Evolutionary conservation across 2,888 invertebrate species (phyloP), one percentile per base, ranked within the genome.

Genomic region (Acleris cristana): DNA sequence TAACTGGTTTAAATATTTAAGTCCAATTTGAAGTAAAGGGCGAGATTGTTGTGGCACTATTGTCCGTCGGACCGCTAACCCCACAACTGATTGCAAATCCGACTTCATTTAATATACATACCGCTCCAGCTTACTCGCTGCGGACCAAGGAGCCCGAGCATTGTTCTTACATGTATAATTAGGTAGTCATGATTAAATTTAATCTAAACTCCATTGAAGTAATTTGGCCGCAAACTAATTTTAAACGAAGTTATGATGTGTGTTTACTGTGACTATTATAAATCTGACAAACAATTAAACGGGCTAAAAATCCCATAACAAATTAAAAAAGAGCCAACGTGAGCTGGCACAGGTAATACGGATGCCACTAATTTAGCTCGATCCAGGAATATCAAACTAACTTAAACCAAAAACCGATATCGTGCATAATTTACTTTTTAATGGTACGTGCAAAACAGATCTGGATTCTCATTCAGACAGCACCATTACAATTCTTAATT

Each of bases 1-100:
- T 90, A 89, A 88, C 85, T 85, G 84, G 83, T 87, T 89, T 91
- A 90, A 92, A 92, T 92, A 92, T 92, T 92, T 82, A 92, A 89
- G 85, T 88, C 87, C 89, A 91, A 90, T 90, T 85, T 81, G 82
- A 88, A 85, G 87, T 85, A 88, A 90, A 91, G 91, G 92, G 87
- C 87, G 89, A 87, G 87, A 90, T 90, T 89, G 89, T 89, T 90
- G 90, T 88, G 89, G 86, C 85, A 87, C 85, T 85, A 89, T 89
- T 89, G 91, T 90, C 89, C 88, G 85, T 70, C 80, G 80, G 82
- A 85, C 85, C 84, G 84, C 85, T 77, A 84, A 85, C 86, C 89
- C 87, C 86, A 74, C 86, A 81, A 81, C 90, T 89, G 90, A 89
- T 91, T 89, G 89, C 87, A 82, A 85, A 83, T 84, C 86, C 86